A percentile compares a stretch with the other conserved stretches of the same genome.
Conservation (phyloP, 2,888 invertebrate species). For the Dorcus parallelipipedus region DNA sequence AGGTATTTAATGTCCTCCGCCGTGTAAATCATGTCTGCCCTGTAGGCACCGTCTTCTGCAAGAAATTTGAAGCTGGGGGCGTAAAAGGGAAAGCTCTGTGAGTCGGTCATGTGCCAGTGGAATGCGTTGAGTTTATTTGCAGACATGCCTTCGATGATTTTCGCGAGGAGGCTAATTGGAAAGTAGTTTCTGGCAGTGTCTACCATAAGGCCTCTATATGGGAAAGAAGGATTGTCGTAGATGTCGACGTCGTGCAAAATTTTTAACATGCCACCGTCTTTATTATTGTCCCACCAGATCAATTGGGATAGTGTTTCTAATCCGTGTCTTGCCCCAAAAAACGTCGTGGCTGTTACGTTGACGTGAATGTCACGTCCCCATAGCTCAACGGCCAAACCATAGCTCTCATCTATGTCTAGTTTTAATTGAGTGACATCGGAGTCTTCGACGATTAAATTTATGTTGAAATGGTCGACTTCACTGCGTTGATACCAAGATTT, state of each 20-base stretch:
- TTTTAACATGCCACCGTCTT: conserved; percentile 55
- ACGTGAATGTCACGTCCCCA: conserved; percentile 46
- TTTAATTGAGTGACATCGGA: conserved; percentile 54
- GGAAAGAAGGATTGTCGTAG: conserved; percentile 71
- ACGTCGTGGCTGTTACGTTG: conserved; percentile 59
- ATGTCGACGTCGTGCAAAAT: conserved; percentile 61
- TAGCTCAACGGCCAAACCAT: conserved; percentile 56
- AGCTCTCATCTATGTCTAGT: conserved; percentile 69
- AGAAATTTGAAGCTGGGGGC: conserved; percentile 69
- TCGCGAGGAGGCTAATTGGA: conserved; percentile 63
- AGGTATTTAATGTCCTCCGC: conserved; percentile 66
- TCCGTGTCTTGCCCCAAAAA: conserved; percentile 72
- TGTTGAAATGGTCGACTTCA: conserved; percentile 25
- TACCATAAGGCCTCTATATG: conserved; percentile 79
- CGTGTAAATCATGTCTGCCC: conserved; percentile 64
- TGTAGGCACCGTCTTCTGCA: conserved; percentile 78
- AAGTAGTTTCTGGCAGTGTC: conserved; percentile 89
- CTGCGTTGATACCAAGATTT: not conserved
- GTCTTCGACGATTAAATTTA: conserved; percentile 53
- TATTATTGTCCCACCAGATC: conserved; percentile 65
- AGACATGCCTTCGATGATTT: conserved; percentile 53
- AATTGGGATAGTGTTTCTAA: conserved; percentile 72
- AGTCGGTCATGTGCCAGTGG: conserved; percentile 86
- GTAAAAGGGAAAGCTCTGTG: conserved; percentile 85
- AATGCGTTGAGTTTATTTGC: conserved; percentile 81